These are phyloP conservation scores for Belgica antarctica DNA, from an alignment of 2,888 invertebrate species.

Conservation along the genomic window DNA sequence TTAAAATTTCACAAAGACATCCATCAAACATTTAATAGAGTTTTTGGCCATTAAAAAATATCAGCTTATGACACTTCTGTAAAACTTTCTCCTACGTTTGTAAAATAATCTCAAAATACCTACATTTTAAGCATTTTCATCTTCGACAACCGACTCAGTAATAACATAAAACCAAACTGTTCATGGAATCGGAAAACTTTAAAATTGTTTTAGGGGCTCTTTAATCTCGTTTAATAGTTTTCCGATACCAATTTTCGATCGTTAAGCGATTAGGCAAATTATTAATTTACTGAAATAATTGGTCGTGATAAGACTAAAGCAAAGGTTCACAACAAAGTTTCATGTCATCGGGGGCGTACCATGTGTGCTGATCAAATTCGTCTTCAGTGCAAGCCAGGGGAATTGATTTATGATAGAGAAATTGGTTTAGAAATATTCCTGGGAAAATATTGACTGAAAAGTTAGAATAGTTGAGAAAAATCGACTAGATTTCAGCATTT, in stretches of 20 bases:
- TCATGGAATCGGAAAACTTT: slow-evolving; percentile 42
- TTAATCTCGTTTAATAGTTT: slow-evolving; percentile 36
- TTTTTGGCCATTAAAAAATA: not conserved
- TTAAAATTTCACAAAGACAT: not conserved
- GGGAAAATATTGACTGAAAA: too few relatives aligned
- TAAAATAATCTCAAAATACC: not conserved
- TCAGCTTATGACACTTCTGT: slow-evolving; percentile 9
- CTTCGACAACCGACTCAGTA: not conserved
- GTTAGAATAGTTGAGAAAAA: too few relatives aligned
- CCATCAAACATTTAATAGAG: not conserved
- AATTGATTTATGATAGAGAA: not conserved
- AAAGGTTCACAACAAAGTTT: not conserved
- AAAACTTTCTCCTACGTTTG: not conserved
- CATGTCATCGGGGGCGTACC: not conserved
- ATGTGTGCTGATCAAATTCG: not conserved
- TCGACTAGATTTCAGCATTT: too few relatives aligned
- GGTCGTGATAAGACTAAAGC: not conserved
- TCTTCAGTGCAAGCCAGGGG: not conserved
- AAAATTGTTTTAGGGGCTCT: slow-evolving; percentile 38
- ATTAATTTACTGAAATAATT: not conserved
- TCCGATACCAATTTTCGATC: slow-evolving; percentile 37
- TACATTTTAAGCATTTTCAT: not conserved
- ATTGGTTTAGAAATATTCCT: too few relatives aligned
- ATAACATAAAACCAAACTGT: not conserved
- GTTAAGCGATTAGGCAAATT: not conserved